A percentile compares a stretch with the other conserved stretches of the same genome.
Conservation (phyloP, 1,140 invertebrate species). For the Ylistrum balloti region DNA sequence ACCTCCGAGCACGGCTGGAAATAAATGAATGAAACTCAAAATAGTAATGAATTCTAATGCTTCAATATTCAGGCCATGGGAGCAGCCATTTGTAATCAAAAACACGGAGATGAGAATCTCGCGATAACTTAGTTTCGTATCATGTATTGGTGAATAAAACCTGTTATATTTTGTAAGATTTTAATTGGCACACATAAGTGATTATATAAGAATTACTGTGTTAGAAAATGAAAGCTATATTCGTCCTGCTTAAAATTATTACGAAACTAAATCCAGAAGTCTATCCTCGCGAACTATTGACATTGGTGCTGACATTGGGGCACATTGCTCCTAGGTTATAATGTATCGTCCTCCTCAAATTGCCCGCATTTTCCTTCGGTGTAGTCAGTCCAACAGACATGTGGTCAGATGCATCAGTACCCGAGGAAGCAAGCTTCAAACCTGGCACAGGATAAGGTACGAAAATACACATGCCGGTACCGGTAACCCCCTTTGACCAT, state of each 20-base stretch:
- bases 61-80: constrained; percentile 56
- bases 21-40: neutral
- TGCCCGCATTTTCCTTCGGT: constrained; percentile 47
- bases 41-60: neutral
- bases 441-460: neutral
- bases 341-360: constrained; percentile 59
- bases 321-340: constrained; percentile 46
- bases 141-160: too few relatives aligned
- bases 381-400: constrained; percentile 31
- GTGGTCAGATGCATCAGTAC: neutral
- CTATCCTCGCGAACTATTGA: constrained; percentile 55
- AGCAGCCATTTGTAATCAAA: constrained; percentile 69
- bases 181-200: too few relatives aligned
- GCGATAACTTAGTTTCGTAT: constrained; percentile 49
- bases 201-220: neutral
- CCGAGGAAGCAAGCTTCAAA: neutral
- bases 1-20: constrained; percentile 57
- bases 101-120: constrained; percentile 57
- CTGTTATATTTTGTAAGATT: too few relatives aligned
- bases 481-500: too few relatives aligned
- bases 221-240: too few relatives aligned
- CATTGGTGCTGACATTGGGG: constrained; percentile 57
- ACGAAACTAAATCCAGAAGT: constrained; percentile 41
- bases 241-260: neutral
- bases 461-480: neutral